These are phyloP conservation scores for Craniophora ligustri DNA, from an alignment of 2,888 invertebrate genomes.

Conservation along the genomic window DNA sequence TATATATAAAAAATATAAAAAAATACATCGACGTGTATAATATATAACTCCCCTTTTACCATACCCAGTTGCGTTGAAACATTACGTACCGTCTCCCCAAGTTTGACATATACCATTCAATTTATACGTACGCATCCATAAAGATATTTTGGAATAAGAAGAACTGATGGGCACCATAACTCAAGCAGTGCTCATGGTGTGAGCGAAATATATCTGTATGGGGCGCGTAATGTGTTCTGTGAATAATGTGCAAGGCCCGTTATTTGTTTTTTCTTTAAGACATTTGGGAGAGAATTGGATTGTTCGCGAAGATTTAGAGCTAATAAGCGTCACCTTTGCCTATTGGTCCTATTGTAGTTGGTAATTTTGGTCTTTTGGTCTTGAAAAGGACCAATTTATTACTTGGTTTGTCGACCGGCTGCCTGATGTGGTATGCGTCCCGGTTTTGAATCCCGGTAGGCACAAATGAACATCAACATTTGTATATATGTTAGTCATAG, in stretches of 20 bases:
- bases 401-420: neutral
- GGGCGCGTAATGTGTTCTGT: constrained; percentile 47
- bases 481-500: too few species aligned
- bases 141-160: constrained; percentile 67
- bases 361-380: constrained; percentile 6
- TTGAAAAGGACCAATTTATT: constrained; percentile 1
- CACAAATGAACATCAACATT: too few species aligned
- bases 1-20: too few species aligned
- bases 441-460: too few species aligned
- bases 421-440: too few species aligned
- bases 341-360: constrained; percentile 1
- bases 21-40: too few species aligned
- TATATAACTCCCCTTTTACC: neutral
- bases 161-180: constrained; percentile 64
- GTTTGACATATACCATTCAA: constrained; percentile 53
- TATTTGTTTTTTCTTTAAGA: constrained; percentile 49
- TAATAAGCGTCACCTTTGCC: neutral
- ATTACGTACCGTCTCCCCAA: neutral
- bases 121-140: constrained; percentile 62
- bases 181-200: constrained; percentile 60
- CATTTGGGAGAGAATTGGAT: constrained; percentile 39
- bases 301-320: constrained; percentile 35
- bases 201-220: constrained; percentile 58
- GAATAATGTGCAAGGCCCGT: constrained; percentile 40
- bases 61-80: neutral